These are phyloP conservation scores for Epicampocera succincta DNA, from an alignment of 2,888 invertebrate species.

Conservation along the genomic window DNA sequence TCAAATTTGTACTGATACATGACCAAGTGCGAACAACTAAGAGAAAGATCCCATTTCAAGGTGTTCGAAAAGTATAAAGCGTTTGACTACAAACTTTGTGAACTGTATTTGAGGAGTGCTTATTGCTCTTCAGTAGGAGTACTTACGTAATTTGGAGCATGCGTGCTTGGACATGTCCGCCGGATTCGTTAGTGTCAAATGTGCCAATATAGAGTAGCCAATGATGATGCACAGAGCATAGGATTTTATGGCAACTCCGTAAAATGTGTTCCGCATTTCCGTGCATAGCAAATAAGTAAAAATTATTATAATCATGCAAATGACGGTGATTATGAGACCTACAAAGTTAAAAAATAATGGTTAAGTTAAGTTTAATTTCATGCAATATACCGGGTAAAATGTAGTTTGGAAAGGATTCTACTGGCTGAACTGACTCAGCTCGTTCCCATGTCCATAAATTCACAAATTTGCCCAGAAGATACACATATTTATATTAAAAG, in stretches of 20 bases:
- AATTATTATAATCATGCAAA: conserved; percentile 77
- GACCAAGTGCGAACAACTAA: too few relatives aligned
- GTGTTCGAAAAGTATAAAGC: too few relatives aligned
- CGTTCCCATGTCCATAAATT: too few relatives aligned
- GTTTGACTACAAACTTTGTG: background rate
- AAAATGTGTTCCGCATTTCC: conserved; percentile 78
- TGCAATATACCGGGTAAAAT: too few relatives aligned
- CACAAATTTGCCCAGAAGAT: too few relatives aligned
- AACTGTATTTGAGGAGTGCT: background rate
- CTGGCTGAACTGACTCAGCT: too few relatives aligned
- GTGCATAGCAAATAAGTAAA: conserved; percentile 75
- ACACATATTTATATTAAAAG: too few relatives aligned
- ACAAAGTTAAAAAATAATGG: conserved; percentile 11
- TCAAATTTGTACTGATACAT: too few relatives aligned
- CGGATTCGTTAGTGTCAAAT: conserved; percentile 76
- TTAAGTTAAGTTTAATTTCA: too few relatives aligned
- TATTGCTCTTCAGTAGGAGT: background rate
- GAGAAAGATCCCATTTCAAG: too few relatives aligned
- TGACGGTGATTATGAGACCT: conserved; percentile 77
- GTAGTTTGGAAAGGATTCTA: too few relatives aligned
- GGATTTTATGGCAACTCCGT: conserved; percentile 77
- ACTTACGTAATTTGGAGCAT: conserved; percentile 76
- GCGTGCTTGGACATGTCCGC: conserved; percentile 72
- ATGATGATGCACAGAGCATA: conserved; percentile 76
- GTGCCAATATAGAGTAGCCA: conserved; percentile 76